phyloP scores from a whole-genome alignment of 2,113 vertebrate species.

The Sorex fumeus region DNA sequence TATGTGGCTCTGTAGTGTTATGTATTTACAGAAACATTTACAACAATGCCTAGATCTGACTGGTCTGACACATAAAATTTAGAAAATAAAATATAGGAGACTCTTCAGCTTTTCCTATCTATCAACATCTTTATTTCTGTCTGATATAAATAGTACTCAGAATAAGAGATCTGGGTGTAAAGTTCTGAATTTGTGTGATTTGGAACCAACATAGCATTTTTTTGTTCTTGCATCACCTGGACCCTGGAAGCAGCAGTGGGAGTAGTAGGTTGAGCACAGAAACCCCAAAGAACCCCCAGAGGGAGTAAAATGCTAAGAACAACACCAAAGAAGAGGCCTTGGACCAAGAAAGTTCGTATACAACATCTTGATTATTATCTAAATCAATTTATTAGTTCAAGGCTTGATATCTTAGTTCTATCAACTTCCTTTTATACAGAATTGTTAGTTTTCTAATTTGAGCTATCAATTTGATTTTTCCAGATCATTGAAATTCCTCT shows the following conservation, averaged over 20 bases:
- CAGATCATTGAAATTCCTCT: not conserved
- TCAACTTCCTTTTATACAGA: not conserved
- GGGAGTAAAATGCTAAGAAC: not conserved
- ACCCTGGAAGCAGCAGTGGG: not conserved
- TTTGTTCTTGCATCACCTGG: not conserved
- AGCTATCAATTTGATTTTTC: not conserved
- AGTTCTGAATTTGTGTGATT: not conserved
- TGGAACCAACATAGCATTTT: not conserved
- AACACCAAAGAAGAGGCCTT: not conserved
- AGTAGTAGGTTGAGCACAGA: not conserved
- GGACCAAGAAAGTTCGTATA: slow-evolving; percentile 7
- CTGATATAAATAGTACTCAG: not conserved
- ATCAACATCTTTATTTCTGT: not conserved
- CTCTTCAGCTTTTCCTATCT: not conserved
- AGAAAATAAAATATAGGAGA: not conserved
- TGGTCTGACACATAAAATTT: not conserved
- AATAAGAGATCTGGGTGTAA: not conserved
- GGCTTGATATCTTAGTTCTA: not conserved
- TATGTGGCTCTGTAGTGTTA: not conserved
- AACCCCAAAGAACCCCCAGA: not conserved
- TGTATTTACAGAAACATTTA: slow-evolving; percentile 27
- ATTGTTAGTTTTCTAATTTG: not conserved
- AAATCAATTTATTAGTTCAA: not conserved
- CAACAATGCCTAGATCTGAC: not conserved
- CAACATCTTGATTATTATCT: not conserved